Evolutionary conservation across 92 coral and sea anemone genomes (phyloP).

Genomic region (Ricordea florida): DNA sequence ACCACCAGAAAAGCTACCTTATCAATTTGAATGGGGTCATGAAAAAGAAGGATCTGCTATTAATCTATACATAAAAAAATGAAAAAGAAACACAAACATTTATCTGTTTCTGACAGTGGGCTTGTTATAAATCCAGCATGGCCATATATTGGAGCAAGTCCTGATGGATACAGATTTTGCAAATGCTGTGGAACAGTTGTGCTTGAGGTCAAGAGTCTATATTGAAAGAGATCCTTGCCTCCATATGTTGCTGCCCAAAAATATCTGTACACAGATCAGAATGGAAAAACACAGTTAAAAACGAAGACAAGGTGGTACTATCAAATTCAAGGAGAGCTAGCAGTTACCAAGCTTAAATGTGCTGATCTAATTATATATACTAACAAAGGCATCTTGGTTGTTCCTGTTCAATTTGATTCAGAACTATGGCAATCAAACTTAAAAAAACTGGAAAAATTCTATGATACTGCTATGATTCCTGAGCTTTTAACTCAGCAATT

Average conservation of each 20-base stretch:
- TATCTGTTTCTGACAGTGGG: conserved; percentile 26
- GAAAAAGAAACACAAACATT: conserved; percentile 13
- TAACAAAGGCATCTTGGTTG: conserved; percentile 48
- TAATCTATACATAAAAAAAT: conserved; percentile 2
- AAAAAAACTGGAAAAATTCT: conserved; percentile 9
- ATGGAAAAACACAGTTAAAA: conserved; percentile 8
- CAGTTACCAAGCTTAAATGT: background rate
- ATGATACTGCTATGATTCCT: background rate
- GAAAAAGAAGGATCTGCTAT: background rate
- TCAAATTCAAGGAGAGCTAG: conserved; percentile 41
- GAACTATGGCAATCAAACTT: conserved; percentile 29
- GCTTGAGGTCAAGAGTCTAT: conserved; percentile 47
- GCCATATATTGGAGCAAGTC: conserved; percentile 47
- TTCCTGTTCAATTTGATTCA: conserved; percentile 10
- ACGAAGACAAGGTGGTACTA: conserved; percentile 49
- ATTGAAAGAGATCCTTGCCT: conserved; percentile 27
- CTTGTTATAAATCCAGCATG: conserved; percentile 27
- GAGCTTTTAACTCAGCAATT: conserved; percentile 23
- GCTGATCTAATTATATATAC: conserved; percentile 48
- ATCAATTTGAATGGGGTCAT: conserved; percentile 40
- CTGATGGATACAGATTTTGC: conserved; percentile 39
- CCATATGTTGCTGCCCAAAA: conserved; percentile 49
- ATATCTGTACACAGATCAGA: conserved; percentile 5
- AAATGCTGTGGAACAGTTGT: conserved; percentile 24
- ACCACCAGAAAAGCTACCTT: conserved; percentile 27